Base-by-base conservation (phyloP, 1,140 invertebrate genomes). In the Carcinoscorpius rotundicauda region DNA sequence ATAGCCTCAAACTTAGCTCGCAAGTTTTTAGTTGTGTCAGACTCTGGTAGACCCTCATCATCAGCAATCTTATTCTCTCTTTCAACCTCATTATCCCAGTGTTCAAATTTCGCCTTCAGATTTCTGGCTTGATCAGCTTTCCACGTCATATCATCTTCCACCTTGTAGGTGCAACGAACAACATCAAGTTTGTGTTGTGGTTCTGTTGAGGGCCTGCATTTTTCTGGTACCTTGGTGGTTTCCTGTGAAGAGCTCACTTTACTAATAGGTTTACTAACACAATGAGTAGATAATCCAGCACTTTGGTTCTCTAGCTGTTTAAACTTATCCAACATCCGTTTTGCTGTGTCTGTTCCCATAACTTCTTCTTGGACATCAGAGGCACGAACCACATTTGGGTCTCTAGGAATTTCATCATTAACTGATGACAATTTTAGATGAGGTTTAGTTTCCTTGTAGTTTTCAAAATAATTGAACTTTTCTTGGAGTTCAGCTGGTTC, bases 381-480 rank as follows among this genome's bases (percentile, higher is more conserved):
- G 5, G 81, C 77, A 57, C 87, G 82, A 4, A 88, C 82, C 49
- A 90, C 82, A 63, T 83, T 83, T 5, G 88, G 87, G 78, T 90
- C 88, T 65, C 85, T 81, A 73, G 87, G 86, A 8, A 87, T 78
- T 75, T 89, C 87, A 49, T 83, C 80, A 57, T 89, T 88, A 29
- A 29, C 29, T 29, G 2, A 29, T 29, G 29, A 29, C 29, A 2
- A 29, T 29, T 29, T 29, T 29, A 29, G 29, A 0, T 29, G 29
- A 29, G 29, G 29, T 29, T 29, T 29, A 55, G 68, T 64, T 56
- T 71, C 76, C 75, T 84, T 83, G 78, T 90, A 93, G 2, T 84
- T 87, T 81, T 93, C 91, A 79, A 94, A 94, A 79, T 93, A 93
- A 77, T 89, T 89, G 79, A 93, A 93, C 71, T 88, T 84, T 73